A percentile compares a stretch with the other conserved stretches of the same genome.
phyloP scores from a whole-genome alignment of 2,113 vertebrate genomes.

The Phodopus roborovskii region DNA sequence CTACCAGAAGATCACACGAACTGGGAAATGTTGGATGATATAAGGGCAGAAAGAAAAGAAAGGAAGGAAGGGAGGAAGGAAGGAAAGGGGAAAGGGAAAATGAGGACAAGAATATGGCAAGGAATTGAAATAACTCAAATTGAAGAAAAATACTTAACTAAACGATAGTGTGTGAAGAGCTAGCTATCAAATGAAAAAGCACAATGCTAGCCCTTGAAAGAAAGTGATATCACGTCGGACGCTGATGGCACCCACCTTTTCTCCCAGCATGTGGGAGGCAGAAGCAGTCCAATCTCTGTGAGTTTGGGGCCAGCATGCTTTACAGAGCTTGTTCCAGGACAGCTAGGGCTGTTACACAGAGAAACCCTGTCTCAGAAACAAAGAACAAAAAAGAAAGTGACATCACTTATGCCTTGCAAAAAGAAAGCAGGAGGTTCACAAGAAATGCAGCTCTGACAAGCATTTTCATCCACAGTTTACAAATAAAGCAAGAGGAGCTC shows the following conservation, averaged over 20 bases:
- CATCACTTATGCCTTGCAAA: not conserved
- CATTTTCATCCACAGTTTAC: slow-evolving; percentile 41
- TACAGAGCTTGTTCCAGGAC: too few species aligned
- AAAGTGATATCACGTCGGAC: too few species aligned
- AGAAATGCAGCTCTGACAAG: not conserved
- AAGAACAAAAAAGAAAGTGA: not conserved
- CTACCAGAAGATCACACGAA: not conserved
- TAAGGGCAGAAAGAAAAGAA: not conserved
- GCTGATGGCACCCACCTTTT: too few species aligned
- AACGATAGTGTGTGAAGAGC: not conserved
- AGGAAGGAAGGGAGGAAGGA: too few species aligned
- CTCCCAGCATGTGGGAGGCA: too few species aligned
- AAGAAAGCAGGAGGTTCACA: not conserved
- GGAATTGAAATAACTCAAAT: slow-evolving; percentile 13
- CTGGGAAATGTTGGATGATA: slow-evolving; percentile 30
- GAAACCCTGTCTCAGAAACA: too few species aligned
- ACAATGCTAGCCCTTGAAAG: not conserved
- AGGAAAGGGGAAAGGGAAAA: not conserved
- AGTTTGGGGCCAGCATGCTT: too few species aligned
- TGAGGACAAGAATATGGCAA: slow-evolving; percentile 30
- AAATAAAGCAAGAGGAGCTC: slow-evolving; percentile 8
- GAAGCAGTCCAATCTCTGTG: too few species aligned
- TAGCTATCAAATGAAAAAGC: not conserved
- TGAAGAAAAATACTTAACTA: not conserved
- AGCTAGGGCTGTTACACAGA: too few species aligned